These are phyloP conservation scores for Cephalopterus ornatus DNA, from an alignment of 2,113 vertebrate species.

Conservation along the genomic window DNA sequence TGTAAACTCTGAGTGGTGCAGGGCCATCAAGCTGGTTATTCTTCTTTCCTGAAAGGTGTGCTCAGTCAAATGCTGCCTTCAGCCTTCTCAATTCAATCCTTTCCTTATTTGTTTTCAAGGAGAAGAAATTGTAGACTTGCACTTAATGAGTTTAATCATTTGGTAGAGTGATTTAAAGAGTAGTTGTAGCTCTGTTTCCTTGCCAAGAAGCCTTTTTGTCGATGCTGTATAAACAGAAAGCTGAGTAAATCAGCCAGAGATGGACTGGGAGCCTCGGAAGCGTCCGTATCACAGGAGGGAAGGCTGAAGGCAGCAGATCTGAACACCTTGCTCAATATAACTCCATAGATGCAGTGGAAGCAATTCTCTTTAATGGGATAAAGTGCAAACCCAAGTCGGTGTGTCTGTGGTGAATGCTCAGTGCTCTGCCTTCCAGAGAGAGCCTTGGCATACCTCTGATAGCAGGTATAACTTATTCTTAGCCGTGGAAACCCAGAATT, in stretches of 20 bases:
- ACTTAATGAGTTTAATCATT: neutral
- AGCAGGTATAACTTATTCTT: neutral
- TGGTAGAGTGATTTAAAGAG: neutral
- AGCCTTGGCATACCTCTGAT: neutral
- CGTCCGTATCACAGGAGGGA: neutral
- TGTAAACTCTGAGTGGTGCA: rapidly evolving
- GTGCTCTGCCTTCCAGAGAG: neutral
- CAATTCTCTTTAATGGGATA: neutral
- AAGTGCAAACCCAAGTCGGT: neutral
- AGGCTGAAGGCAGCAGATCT: neutral
- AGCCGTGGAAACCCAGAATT: neutral
- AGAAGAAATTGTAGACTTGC: neutral
- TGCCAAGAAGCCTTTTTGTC: neutral
- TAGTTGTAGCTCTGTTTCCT: neutral
- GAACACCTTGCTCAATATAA: neutral
- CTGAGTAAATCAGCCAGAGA: neutral
- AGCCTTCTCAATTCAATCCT: neutral
- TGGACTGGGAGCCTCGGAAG: neutral
- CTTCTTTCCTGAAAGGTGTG: neutral
- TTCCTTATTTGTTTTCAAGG: neutral
- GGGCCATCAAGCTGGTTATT: neutral
- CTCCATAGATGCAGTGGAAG: neutral
- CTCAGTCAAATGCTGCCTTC: neutral
- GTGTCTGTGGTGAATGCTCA: neutral
- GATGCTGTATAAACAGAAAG: neutral